A percentile compares a stretch with the other conserved stretches of the same genome.
phyloP scores from a whole-genome alignment of 2,113 vertebrate genomes.

The Turnix velox region DNA sequence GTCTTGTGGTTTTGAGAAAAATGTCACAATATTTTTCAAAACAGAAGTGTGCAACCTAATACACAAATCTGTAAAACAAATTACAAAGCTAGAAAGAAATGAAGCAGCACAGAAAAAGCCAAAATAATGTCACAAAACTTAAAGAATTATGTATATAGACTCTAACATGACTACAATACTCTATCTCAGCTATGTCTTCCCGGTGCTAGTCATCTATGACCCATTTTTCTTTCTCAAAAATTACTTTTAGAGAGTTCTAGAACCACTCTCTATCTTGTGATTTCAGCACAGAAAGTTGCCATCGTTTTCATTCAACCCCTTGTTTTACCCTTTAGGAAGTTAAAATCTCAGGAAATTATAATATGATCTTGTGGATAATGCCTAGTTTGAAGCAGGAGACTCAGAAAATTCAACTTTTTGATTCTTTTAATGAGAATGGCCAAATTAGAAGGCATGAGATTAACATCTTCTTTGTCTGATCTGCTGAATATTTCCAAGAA shows the following conservation, averaged over 20 bases:
- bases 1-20: not conserved
- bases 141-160: not conserved
- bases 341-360: conserved; percentile 13
- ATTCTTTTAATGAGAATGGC: not conserved
- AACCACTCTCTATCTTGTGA: not conserved
- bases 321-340: not conserved
- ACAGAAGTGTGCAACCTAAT: not conserved
- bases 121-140: not conserved
- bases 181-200: not conserved
- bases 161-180: not conserved
- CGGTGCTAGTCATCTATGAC: not conserved
- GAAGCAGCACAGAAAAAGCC: not conserved
- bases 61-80: not conserved
- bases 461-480: not conserved
- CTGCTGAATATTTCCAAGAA: not conserved
- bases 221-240: too few relatives aligned
- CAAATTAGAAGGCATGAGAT: not conserved
- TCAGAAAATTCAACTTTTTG: not conserved
- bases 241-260: not conserved
- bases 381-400: not conserved
- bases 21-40: not conserved
- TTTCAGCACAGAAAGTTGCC: not conserved
- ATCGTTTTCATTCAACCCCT: not conserved
- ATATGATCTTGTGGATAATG: not conserved
- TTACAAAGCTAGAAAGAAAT: not conserved